Evolutionary conservation across 2,888 invertebrate species (phyloP).

Genomic region (Synanthedon andrenaeformis): DNA sequence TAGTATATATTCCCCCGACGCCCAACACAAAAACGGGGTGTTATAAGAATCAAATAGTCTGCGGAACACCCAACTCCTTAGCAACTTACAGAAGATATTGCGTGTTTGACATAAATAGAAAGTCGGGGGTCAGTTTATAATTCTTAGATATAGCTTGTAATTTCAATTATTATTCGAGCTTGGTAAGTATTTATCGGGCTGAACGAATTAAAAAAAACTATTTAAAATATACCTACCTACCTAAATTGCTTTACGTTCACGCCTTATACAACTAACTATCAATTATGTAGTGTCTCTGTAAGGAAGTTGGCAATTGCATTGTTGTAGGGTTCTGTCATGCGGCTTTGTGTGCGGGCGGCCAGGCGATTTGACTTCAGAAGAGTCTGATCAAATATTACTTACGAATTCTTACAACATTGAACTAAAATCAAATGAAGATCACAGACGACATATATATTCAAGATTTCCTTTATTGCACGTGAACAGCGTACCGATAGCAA

Average conservation of each 20-base stretch:
- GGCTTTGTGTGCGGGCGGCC: slow-evolving; percentile 71
- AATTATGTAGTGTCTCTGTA: neutral
- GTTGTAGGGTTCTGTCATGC: slow-evolving; percentile 59
- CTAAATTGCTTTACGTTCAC: neutral
- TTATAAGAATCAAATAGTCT: too few relatives aligned
- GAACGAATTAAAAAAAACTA: too few relatives aligned
- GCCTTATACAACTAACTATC: neutral
- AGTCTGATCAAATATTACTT: slow-evolving; percentile 52
- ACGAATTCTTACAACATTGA: slow-evolving; percentile 69
- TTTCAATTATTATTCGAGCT: too few relatives aligned
- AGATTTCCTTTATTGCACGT: slow-evolving; percentile 47
- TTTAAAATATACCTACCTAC: neutral
- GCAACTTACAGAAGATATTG: too few relatives aligned
- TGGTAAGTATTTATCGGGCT: neutral
- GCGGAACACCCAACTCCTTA: too few relatives aligned
- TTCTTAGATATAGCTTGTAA: too few relatives aligned
- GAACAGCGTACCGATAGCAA: slow-evolving; percentile 31
- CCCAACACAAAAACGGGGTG: too few relatives aligned
- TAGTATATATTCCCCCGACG: too few relatives aligned
- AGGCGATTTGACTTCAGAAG: slow-evolving; percentile 45
- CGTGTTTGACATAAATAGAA: too few relatives aligned
- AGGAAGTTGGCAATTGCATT: slow-evolving; percentile 5
- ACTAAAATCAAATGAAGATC: slow-evolving; percentile 43
- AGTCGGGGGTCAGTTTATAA: too few relatives aligned
- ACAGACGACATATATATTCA: slow-evolving; percentile 43